Base-by-base conservation (phyloP, 2,888 invertebrate species). In the Bombylius major region DNA sequence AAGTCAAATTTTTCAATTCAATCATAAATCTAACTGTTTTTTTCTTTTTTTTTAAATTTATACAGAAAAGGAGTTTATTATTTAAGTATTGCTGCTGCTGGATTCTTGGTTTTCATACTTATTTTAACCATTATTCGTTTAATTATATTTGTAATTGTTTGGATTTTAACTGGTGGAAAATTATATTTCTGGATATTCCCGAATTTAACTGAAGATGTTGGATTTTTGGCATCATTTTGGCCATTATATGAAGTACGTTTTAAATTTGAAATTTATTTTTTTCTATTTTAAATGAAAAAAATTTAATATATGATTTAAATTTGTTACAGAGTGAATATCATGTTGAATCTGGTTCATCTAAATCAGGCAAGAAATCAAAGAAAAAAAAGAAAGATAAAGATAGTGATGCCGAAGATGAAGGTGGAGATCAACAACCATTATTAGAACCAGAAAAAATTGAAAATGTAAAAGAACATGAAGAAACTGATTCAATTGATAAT, bases 141-240 rank as follows among this genome's bases (percentile, higher is more conserved):
- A 60, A 84, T 98, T 56, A 80, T 99, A 53, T 99, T 98, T 77
- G 91, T 91, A 64, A 68, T 87, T 9, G 83, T 99, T 31, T 99
- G 97, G 96, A 70, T 86, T 11, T 65, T 88, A 14, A 91, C 95
- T 0, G 78, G 91, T 58, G 91, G 97, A 6, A 82, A 87, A 65
- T 90, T 97, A 72, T 94, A 97, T 70, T 80, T 99, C 62, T 99
- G 99, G 98, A 81, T 99, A 61, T 80, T 99, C 66, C 99, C 99
- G n/a, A 99, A 99, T 77, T 79, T 99, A 48, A 96, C 96, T 0
- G 99, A 98, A 75, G 99, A 99, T 70, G 98, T 98, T 36, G 97
- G 99, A 54, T 95, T 99, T 79, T 87, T 98, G 63, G 97, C 97
- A 8, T 98, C 97, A 0, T 99, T 99, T 78, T 93, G 94, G 88